Base-by-base conservation (phyloP, 1,140 invertebrate genomes). In the Trichoplusia ni region DNA sequence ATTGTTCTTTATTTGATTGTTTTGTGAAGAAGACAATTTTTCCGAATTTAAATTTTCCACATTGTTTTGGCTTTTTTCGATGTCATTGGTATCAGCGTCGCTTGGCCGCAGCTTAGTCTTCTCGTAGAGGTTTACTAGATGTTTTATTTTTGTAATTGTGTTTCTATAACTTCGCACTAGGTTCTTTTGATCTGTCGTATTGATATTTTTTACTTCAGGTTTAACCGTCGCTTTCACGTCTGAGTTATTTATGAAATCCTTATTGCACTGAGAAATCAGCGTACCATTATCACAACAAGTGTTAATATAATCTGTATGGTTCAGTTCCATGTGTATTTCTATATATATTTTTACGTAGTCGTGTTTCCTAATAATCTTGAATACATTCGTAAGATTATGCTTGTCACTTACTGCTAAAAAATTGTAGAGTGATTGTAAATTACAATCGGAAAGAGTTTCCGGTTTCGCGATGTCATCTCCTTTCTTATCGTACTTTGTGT, bases 331-430 rank as follows among this genome's bases (percentile, higher is more conserved):
- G 13, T 59, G 44, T 16, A 79, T 53, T 40, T 83, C 70, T 37
- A 83, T 77, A 42, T 88, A 90, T 33, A 90, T 69, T 71, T 86
- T 90, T 23, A 86, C 67, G n/a, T 74, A 66, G 7, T 71, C 56
- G 4, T 71, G 61, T 63, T 73, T 73, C 38, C 60, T 47, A n/a
- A 88, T 35, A 1, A 82, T 13, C 66, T 78, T 83, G 44, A 80
- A 81, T 42, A 71, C 53, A 56, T 82, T 84, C 11, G 70, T 78
- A 13, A 51, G 62, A 61, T 82, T 76, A 6, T 72, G 61, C 42
- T 70, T 73, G 9, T 73, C 67, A 63, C 72, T 79, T 64, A 77
- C 60, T 13, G 64, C 53, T 25, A 89, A 49, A 62, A 79, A 81
- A 14, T 44, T 59, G 44, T 81, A 83, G 7, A 89, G 69, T 4